Conservation (phyloP, 2,113 vertebrate genomes). For the Piprites chloris region DNA sequence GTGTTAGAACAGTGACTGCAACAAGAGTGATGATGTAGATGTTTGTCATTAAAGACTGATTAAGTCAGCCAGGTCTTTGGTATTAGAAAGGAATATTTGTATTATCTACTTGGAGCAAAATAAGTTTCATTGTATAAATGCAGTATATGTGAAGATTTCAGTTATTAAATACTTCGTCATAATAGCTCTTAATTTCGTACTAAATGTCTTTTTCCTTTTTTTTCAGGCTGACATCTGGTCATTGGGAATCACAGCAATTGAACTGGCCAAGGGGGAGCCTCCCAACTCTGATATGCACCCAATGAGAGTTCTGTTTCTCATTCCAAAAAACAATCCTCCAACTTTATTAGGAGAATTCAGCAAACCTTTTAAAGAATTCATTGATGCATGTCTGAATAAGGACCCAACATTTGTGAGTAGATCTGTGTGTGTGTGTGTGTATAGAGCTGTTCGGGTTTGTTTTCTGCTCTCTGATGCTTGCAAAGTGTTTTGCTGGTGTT, state of each 20-base stretch:
- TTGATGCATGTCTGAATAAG: constrained; percentile 92
- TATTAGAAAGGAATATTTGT: background rate
- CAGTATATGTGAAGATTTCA: background rate
- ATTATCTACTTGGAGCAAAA: background rate
- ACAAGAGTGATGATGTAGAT: background rate
- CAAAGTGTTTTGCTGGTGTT: background rate
- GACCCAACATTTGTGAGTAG: constrained; percentile 89
- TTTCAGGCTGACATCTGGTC: constrained; percentile 93
- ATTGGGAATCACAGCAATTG: constrained; percentile 91
- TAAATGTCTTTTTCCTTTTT: background rate
- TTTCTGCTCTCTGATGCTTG: background rate
- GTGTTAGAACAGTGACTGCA: background rate
- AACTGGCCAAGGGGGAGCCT: constrained; percentile 91
- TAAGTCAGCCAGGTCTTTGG: background rate
- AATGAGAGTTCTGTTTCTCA: constrained; percentile 92
- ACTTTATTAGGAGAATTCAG: constrained; percentile 86
- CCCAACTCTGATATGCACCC: constrained; percentile 93
- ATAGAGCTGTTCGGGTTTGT: background rate
- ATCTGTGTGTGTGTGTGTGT: background rate
- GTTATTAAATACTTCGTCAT: background rate
- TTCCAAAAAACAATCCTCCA: constrained; percentile 90
- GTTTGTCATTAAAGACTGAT: background rate
- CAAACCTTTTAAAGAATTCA: constrained; percentile 93
- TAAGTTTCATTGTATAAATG: background rate
- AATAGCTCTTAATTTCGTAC: background rate